Conservation (phyloP, 2,888 invertebrate genomes). For the Dioctria linearis region DNA sequence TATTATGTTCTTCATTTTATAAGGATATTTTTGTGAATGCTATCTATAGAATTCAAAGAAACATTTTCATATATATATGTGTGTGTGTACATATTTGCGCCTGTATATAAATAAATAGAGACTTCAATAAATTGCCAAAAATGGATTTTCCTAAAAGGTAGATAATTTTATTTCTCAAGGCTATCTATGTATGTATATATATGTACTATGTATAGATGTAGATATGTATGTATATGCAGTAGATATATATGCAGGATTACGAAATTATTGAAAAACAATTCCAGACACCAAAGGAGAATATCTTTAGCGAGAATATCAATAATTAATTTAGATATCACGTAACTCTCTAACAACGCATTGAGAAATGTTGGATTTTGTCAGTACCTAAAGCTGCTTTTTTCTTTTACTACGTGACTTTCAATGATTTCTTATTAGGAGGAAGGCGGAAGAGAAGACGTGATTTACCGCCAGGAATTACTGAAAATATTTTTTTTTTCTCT, state of each 20-base stretch:
- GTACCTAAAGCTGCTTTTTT: not conserved
- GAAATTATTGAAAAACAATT: slow-evolving; percentile 4
- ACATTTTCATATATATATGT: not conserved
- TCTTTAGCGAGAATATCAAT: not conserved
- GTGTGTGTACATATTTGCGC: not conserved
- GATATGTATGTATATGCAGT: not conserved
- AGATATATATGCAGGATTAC: not conserved
- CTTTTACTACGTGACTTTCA: not conserved
- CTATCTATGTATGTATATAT: too few species aligned
- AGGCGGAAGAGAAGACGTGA: not conserved
- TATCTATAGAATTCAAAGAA: not conserved
- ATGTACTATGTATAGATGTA: too few species aligned
- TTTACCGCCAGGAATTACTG: not conserved
- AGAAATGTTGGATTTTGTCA: not conserved
- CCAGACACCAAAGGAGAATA: not conserved
- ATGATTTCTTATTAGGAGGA: not conserved
- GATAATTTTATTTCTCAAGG: not conserved
- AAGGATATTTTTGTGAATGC: not conserved
- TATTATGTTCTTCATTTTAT: not conserved
- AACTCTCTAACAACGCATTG: not conserved
- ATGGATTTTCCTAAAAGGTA: not conserved
- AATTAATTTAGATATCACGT: slow-evolving; percentile 5
- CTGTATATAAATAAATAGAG: not conserved
- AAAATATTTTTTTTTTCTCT: not conserved
- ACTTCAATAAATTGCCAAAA: not conserved